phyloP scores from a whole-genome alignment of 2,797 vertebrate species.

The Hydrophis major region DNA sequence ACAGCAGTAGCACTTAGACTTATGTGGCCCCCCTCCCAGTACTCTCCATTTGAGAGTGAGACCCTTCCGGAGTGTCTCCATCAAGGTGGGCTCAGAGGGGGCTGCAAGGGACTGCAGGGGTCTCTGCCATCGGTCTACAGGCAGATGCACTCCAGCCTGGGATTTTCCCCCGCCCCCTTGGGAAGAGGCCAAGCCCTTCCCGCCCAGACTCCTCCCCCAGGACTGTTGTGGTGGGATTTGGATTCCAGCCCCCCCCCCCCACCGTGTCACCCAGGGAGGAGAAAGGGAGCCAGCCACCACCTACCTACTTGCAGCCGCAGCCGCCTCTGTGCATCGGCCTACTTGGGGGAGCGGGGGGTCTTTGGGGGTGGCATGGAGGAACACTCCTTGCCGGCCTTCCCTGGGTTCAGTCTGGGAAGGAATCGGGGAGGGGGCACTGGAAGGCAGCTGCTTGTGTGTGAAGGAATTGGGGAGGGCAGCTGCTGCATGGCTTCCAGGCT shows the following conservation, averaged over 20 bases:
- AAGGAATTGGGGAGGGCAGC: too few species aligned
- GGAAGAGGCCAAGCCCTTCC: not conserved
- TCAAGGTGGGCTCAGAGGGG: not conserved
- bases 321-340: not conserved
- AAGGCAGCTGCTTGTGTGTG: not conserved
- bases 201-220: not conserved
- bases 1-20: not conserved
- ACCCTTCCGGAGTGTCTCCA: not conserved
- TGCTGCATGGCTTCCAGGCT: fast-evolving
- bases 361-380: not conserved
- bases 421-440: not conserved
- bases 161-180: not conserved
- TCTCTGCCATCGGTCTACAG: not conserved
- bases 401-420: not conserved
- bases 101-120: fast-evolving
- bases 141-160: not conserved
- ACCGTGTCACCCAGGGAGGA: not conserved
- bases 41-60: not conserved
- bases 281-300: not conserved
- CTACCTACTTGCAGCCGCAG: not conserved
- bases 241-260: too few species aligned
- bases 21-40: not conserved
- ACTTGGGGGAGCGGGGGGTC: not conserved
- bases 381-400: not conserved
- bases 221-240: not conserved